Evolutionary conservation across 1,140 invertebrate species (phyloP).

Genomic region (Bicyclus anynana): DNA sequence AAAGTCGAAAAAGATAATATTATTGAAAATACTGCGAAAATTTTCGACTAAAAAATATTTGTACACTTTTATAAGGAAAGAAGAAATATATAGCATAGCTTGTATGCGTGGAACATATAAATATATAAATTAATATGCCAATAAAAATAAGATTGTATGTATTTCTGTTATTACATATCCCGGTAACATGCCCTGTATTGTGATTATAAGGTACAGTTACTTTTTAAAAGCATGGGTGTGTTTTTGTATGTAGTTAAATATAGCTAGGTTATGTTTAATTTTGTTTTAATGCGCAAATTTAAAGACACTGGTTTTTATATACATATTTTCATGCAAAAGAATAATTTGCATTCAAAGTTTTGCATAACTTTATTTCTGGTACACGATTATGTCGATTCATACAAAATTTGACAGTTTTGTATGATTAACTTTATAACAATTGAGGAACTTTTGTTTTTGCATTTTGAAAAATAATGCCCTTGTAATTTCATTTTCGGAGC

Average conservation of each 20-base stretch:
- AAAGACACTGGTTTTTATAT: neutral
- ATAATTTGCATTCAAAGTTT: no score
- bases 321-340: no score
- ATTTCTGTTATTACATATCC: conserved; percentile 32
- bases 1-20: no score
- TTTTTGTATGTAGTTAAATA: conserved; percentile 18
- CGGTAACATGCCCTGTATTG: neutral
- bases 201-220: conserved; percentile 39
- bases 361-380: no score
- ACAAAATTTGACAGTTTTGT: no score
- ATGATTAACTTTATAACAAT: no score
- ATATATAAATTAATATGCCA: conserved; percentile 47
- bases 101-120: conserved; percentile 27
- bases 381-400: no score
- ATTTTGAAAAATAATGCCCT: no score
- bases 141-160: conserved; percentile 41
- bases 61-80: conserved; percentile 13
- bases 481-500: no score
- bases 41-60: conserved; percentile 4
- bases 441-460: no score
- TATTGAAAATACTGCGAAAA: conserved; percentile 7
- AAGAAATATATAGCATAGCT: conserved; percentile 17
- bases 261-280: conserved; percentile 23
- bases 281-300: conserved; percentile 9
- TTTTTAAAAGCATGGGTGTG: conserved; percentile 50